phyloP scores from a whole-genome alignment of 2,888 invertebrate species.

The Chloroclysta siterata region DNA sequence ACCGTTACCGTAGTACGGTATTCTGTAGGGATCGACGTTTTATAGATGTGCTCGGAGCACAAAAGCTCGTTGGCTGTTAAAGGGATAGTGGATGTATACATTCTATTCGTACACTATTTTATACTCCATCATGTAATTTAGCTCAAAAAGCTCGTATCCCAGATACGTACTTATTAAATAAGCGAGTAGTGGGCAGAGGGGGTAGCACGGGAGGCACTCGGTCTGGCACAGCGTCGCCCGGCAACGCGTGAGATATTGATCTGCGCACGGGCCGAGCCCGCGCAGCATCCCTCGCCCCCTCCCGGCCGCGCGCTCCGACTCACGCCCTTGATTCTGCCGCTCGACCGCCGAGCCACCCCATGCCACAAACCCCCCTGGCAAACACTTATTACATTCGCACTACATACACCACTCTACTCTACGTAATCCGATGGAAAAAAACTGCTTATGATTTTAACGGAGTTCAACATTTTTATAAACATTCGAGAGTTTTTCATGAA shows the following conservation, averaged over 20 bases:
- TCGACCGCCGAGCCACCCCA: slow-evolving; percentile 61
- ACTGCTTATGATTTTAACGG: slow-evolving; percentile 65
- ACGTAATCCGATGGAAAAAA: slow-evolving; percentile 78
- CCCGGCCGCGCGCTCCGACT: slow-evolving; percentile 37
- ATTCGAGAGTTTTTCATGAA: slow-evolving; percentile 6
- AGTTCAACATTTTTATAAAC: slow-evolving; percentile 27
- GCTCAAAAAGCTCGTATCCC: slow-evolving; percentile 79
- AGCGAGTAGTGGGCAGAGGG: slow-evolving; percentile 75
- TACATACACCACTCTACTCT: slow-evolving; percentile 76
- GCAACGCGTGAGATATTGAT: slow-evolving; percentile 84
- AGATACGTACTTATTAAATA: slow-evolving; percentile 79
- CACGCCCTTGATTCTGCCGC: slow-evolving; percentile 71
- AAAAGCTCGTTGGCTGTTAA: slow-evolving; percentile 46
- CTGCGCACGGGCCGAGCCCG: slow-evolving; percentile 68
- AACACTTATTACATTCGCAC: slow-evolving; percentile 83
- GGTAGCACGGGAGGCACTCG: slow-evolving; percentile 86
- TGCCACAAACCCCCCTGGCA: slow-evolving; percentile 61
- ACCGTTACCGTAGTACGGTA: slow-evolving; percentile 47
- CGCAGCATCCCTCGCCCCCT: slow-evolving; percentile 73
- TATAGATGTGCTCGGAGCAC: slow-evolving; percentile 41
- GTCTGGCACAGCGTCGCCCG: slow-evolving; percentile 87
- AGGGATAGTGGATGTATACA: background rate
- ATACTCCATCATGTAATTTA: slow-evolving; percentile 68
- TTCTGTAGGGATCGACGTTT: slow-evolving; percentile 1
- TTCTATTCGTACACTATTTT: background rate